Conservation (phyloP, 23 tunicate species). For the Ciona savignyi region DNA sequence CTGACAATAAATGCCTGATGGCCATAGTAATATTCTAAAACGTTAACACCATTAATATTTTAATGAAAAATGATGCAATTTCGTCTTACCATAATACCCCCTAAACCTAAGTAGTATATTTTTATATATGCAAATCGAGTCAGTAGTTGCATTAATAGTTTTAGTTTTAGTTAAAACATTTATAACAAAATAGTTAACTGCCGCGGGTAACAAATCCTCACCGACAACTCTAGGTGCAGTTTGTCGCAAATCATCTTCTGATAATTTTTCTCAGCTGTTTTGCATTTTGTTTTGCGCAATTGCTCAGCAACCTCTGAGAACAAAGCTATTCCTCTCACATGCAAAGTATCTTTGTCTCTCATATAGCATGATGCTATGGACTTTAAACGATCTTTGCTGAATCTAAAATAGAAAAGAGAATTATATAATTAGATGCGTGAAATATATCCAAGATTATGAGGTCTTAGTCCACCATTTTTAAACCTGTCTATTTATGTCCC, state of each 20-base stretch:
- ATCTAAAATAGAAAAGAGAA: slow-evolving; percentile 6
- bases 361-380: slow-evolving; percentile 12
- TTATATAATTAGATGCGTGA: too few relatives aligned
- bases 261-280: slow-evolving; percentile 16
- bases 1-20: too few relatives aligned
- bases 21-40: too few relatives aligned
- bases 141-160: too few relatives aligned
- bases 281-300: neutral
- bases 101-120: too few relatives aligned
- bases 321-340: slow-evolving; percentile 27
- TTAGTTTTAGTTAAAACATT: too few relatives aligned
- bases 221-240: slow-evolving; percentile 23
- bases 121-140: too few relatives aligned
- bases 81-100: neutral
- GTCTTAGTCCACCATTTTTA: too few relatives aligned
- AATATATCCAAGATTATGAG: too few relatives aligned
- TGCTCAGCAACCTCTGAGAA: slow-evolving; percentile 18
- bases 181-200: too few relatives aligned
- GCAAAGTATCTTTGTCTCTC: slow-evolving; percentile 26
- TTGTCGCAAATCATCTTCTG: slow-evolving; percentile 14
- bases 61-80: neutral
- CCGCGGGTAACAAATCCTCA: neutral
- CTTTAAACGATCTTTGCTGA: neutral
- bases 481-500: too few relatives aligned
- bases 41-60: too few relatives aligned